Evolutionary conservation across 2,888 invertebrate species (phyloP).

Genomic region (Tetranychus piercei): DNA sequence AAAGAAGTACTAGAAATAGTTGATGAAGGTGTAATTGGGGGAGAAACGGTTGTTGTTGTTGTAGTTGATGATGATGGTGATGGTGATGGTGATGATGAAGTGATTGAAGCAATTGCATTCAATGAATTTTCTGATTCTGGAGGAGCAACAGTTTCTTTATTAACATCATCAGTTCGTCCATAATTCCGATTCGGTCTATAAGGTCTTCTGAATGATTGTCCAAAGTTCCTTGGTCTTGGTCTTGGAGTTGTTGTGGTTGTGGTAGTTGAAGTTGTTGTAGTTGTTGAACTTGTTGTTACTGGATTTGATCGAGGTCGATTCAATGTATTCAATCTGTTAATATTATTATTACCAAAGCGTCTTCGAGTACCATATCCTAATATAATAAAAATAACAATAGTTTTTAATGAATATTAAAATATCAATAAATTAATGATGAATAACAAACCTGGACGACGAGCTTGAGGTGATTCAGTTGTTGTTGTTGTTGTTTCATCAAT

Average conservation of each 20-base stretch:
- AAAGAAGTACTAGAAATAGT: background rate
- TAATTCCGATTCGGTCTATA: background rate
- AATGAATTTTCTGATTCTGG: background rate
- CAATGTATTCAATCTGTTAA: background rate
- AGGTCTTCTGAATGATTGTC: background rate
- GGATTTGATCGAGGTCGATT: background rate
- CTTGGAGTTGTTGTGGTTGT: background rate
- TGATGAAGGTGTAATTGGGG: background rate
- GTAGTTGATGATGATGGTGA: background rate
- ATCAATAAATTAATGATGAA: background rate
- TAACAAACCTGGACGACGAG: background rate
- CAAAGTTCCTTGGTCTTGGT: background rate
- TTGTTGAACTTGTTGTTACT: background rate
- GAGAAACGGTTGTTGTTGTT: background rate
- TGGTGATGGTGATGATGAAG: background rate
- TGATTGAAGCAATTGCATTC: background rate
- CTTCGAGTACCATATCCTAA: constrained; percentile 2
- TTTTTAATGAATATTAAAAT: background rate
- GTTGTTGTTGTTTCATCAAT: background rate
- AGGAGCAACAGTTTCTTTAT: background rate
- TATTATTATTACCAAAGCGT: background rate
- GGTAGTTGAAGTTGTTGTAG: constrained; percentile 5
- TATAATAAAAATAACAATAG: background rate
- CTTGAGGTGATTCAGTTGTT: background rate
- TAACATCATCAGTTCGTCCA: background rate